Evolutionary conservation across 2,888 invertebrate species (phyloP).

Genomic region (Actias luna): DNA sequence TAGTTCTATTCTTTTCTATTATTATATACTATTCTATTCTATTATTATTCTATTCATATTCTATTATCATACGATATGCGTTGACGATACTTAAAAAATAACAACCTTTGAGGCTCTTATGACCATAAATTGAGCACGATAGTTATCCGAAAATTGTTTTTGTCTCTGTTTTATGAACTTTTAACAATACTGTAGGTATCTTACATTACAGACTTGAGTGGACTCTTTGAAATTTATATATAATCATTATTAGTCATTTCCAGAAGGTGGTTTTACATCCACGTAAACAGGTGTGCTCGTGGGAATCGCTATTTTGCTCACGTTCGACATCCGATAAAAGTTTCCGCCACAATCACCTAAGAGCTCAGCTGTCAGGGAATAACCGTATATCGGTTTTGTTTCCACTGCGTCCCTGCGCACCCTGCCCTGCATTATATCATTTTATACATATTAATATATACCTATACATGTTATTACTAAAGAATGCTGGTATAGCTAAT

Average conservation of each 20-base stretch:
- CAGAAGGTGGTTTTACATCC: conserved; percentile 40
- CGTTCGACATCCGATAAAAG: conserved; percentile 82
- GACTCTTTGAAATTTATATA: too few species aligned
- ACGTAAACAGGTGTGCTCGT: conserved; percentile 68
- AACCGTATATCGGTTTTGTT: conserved; percentile 80
- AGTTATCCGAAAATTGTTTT: too few species aligned
- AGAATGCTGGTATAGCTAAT: not conserved
- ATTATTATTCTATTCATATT: too few species aligned
- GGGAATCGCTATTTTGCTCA: conserved; percentile 79
- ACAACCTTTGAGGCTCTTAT: too few species aligned
- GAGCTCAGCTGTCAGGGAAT: conserved; percentile 82
- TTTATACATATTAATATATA: too few species aligned
- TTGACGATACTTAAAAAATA: too few species aligned
- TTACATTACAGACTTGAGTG: too few species aligned
- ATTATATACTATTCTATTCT: too few species aligned
- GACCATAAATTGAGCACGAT: too few species aligned
- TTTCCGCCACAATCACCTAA: conserved; percentile 82
- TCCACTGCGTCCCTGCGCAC: conserved; percentile 56
- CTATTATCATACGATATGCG: too few species aligned
- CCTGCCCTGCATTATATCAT: conserved; percentile 33
- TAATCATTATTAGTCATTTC: conserved; percentile 29
- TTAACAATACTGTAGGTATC: too few species aligned
- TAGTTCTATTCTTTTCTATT: too few species aligned
- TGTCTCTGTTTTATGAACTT: not conserved
- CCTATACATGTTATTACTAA: conserved; percentile 12